Evolutionary conservation across 2,797 vertebrate species (phyloP), one percentile per base, ranked within the genome.

Genomic region (Spinus olivaceus): DNA sequence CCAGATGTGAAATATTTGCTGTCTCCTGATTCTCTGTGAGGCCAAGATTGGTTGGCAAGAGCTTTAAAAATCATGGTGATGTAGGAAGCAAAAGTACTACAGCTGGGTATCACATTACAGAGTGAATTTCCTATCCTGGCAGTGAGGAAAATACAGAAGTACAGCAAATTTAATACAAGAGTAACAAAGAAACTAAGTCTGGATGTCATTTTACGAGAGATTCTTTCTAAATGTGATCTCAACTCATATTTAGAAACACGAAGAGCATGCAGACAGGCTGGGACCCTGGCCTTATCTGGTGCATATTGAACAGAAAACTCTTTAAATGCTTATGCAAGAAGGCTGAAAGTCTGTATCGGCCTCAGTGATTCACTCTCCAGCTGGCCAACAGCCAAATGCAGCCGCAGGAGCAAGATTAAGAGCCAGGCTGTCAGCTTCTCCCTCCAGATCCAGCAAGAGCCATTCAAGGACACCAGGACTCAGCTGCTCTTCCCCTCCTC

Each of bases 381-480:
- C 90, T 95, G 93, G 96, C 74, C 64, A 88, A 77, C 24, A 77
- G 90, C 90, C 90, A 97, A 76, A 65, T 2, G 7, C 78, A 71
- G 86, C 88, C 0, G 12, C 67, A 57, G 64, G 96, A 98, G 97
- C 96, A 97, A 97, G 98, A 98, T 97, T 97, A 96, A 85, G 78
- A 95, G 86, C 53, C 86, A 86, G 88, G 64, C 83, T 90, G 88
- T 84, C 95, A 94, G 88, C 49, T 66, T 88, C 88, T 80, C n/a
- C 73, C 49, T 95, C 81, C 44, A 41, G 46, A 89, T 84, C 81
- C 95, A 94, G 18, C 12, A 71, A 82, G 67, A 95, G 90, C 92
- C 92, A 90, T 67, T 85, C 83, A 97, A 95, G 92, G 94, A 96
- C 92, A 95, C 83, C 6, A 33, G n/a, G 71, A 93, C 78, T 86